Evolutionary conservation across 1,140 invertebrate species (phyloP).

Genomic region (Drosophila micromelanica): DNA sequence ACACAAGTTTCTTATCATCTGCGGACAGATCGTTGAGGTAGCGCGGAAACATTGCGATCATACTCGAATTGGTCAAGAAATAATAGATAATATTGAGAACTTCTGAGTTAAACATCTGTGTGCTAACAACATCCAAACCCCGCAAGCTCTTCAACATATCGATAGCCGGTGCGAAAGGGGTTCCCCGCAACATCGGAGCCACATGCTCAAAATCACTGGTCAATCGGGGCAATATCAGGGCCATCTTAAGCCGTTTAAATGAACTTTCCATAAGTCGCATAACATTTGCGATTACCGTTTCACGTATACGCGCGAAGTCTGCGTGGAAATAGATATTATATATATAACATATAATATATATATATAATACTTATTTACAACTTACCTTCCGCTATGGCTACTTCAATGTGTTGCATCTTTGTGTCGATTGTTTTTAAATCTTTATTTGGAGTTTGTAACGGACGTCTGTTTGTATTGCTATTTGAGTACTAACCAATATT

Average conservation of each 20-base stretch:
- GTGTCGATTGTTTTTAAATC: not conserved
- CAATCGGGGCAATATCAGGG: conserved; percentile 51
- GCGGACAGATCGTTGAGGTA: conserved; percentile 15
- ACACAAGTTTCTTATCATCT: conserved; percentile 38
- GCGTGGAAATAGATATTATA: too few relatives aligned
- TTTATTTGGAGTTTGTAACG: not conserved
- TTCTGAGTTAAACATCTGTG: conserved; percentile 35
- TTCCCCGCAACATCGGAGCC: conserved; percentile 5
- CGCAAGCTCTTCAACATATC: conserved; percentile 24
- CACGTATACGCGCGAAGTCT: conserved; percentile 34
- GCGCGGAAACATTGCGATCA: conserved; percentile 48
- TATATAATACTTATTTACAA: too few relatives aligned
- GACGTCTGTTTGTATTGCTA: not conserved
- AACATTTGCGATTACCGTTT: conserved; percentile 40
- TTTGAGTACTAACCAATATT: conserved; percentile 23
- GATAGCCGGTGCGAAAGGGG: conserved; percentile 36
- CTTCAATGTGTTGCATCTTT: conserved; percentile 4
- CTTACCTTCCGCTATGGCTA: not conserved
- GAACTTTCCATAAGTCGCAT: conserved; percentile 33
- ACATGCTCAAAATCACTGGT: conserved; percentile 30
- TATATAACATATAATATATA: too few relatives aligned
- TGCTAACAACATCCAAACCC: not conserved
- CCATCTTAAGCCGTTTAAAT: conserved; percentile 51
- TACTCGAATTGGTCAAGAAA: conserved; percentile 43
- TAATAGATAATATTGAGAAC: conserved; percentile 49